phyloP scores from a whole-genome alignment of 2,113 vertebrate genomes.

The Oryzias woworae region DNA sequence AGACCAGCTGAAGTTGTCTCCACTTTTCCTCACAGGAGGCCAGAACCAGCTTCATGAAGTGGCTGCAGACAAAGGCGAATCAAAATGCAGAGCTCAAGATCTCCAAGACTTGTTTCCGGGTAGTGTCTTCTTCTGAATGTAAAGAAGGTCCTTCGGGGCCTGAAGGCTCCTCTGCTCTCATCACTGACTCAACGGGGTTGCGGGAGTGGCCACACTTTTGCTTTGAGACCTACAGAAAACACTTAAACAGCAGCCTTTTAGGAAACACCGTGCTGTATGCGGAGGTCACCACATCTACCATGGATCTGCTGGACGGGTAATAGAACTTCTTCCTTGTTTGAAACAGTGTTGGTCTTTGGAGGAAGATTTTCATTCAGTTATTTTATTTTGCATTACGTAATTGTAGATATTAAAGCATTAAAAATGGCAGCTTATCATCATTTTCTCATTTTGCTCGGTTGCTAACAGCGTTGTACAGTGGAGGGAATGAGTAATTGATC shows the following conservation, averaged over 20 bases:
- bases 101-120: slow-evolving; percentile 78
- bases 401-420: too few relatives aligned
- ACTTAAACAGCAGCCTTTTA: slow-evolving; percentile 81
- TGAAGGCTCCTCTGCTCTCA: slow-evolving; percentile 70
- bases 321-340: neutral
- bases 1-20: too few relatives aligned
- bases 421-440: too few relatives aligned
- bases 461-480: too few relatives aligned
- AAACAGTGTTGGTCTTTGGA: neutral
- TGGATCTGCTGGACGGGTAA: slow-evolving; percentile 94
- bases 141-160: slow-evolving; percentile 42
- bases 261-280: slow-evolving; percentile 85
- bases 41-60: slow-evolving; percentile 70
- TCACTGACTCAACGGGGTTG: slow-evolving; percentile 69
- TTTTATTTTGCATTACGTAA: too few relatives aligned
- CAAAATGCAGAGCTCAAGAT: slow-evolving; percentile 65
- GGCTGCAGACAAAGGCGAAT: slow-evolving; percentile 69
- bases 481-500: too few relatives aligned
- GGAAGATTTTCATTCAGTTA: too few relatives aligned
- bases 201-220: slow-evolving; percentile 77
- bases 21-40: slow-evolving; percentile 46
- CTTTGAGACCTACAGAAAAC: slow-evolving; percentile 79
- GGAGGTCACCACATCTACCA: slow-evolving; percentile 85
- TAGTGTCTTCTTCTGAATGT: slow-evolving; percentile 63
- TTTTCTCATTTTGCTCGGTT: too few relatives aligned